Percentiles rank a stretch among this genome's conserved stretches.
Conservation (phyloP, 2,113 vertebrate species). For the Perccottus glenii region DNA sequence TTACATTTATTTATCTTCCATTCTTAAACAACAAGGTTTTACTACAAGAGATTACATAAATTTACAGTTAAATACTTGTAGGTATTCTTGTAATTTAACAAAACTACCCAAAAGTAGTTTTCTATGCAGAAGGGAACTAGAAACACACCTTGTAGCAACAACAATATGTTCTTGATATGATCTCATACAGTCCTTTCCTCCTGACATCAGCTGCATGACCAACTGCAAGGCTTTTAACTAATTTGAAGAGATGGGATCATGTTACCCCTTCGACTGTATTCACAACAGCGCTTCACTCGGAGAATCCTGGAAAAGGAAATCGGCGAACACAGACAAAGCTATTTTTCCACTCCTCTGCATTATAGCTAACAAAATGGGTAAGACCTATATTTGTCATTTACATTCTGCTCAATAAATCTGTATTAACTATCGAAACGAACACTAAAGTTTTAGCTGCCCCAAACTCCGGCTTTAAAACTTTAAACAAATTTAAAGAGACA, state of each 20-base stretch:
- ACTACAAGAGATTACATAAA: too few relatives aligned
- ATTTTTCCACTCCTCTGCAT: not conserved
- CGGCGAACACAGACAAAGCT: not conserved
- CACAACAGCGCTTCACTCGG: constrained; percentile 49
- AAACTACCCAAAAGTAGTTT: too few relatives aligned
- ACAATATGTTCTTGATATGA: constrained; percentile 27
- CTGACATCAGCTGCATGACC: constrained; percentile 33
- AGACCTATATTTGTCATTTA: not conserved
- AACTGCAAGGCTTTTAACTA: constrained; percentile 66
- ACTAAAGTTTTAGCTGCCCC: constrained; percentile 19
- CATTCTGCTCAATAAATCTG: not conserved
- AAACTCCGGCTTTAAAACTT: constrained; percentile 31
- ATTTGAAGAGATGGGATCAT: constrained; percentile 63
- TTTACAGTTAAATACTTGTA: too few relatives aligned
- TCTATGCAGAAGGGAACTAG: not conserved
- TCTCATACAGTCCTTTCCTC: constrained; percentile 27
- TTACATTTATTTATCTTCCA: too few relatives aligned
- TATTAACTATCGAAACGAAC: not conserved
- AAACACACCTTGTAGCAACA: not conserved
- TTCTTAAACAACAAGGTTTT: too few relatives aligned
- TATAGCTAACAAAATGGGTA: not conserved
- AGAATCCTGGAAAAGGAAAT: constrained; percentile 16
- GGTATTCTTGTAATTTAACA: too few relatives aligned
- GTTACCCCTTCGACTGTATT: constrained; percentile 50
- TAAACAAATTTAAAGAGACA: constrained; percentile 39